Base-by-base conservation (phyloP, 2,797 vertebrate species). In the Uromys caudimaculatus region DNA sequence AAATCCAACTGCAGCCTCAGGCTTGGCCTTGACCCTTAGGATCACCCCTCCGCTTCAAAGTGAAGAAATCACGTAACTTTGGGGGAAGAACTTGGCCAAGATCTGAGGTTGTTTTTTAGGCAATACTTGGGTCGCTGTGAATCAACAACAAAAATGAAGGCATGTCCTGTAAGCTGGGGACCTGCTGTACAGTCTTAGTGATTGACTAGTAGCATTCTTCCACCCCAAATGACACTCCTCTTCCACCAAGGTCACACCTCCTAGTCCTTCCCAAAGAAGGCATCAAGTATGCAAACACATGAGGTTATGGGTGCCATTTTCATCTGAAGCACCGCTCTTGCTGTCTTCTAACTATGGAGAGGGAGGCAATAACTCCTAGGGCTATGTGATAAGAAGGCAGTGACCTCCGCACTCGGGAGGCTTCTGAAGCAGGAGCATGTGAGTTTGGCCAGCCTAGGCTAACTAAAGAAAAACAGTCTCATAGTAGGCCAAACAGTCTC, bases 21-120 rank as follows among this genome's bases (percentile, higher is more conserved):
- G 21, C 19, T 75, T 76, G 41, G 56, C 32, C 84, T 89, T 67
- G 56, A 64, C 91, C 86, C 69, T 41, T 58, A 78, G 35, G 24
- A 62, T 75, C 86, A 96, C 62, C 52, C 60, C 47, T 32, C 29
- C 35, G 67, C 62, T 52, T 92, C 44, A 89, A 96, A 96, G 81
- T 91, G 89, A 93, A 90, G 60, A 60, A 58, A 79, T 90, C 91
- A 44, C 79, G 17, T 76, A 90, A 97, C 81, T 95, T 94, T 93
- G 64, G 86, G 56, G 76, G 90, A 86, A 44, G 44, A 95, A 6
- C 38, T 95, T 92, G 58, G 84, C 84, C 54, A 82, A 89, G 90
- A 90, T 90, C 73, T 91, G 54, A 84, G 58, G 11, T 21, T 86
- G 56, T 83, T 89, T 95, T 90, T 90, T 41, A 21, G 32, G 44